phyloP scores from a whole-genome alignment of 2,113 vertebrate genomes.

The Danionella cerebrum region DNA sequence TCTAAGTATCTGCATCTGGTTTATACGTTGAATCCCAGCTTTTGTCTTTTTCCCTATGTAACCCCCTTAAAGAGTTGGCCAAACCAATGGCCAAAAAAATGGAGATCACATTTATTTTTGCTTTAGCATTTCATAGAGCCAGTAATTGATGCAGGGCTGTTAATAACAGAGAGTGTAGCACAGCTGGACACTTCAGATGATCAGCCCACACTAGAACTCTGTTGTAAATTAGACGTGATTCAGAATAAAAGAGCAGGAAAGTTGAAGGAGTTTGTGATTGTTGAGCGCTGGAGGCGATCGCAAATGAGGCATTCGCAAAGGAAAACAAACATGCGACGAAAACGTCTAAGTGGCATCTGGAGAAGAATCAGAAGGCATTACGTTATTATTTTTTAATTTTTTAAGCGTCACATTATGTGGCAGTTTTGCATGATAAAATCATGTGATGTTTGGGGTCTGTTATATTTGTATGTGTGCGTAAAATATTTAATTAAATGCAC shows the following conservation, averaged over 20 bases:
- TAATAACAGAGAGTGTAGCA: conserved; percentile 32
- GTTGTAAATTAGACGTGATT: conserved; percentile 30
- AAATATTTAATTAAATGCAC: no score
- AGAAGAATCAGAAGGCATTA: not conserved
- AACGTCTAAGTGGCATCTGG: not conserved
- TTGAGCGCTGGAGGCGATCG: not conserved
- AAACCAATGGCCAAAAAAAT: not conserved
- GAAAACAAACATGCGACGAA: not conserved
- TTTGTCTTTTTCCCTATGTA: no score
- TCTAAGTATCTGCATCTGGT: not conserved
- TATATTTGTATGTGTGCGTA: no score
- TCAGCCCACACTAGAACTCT: conserved; percentile 34
- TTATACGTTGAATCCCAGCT: no score
- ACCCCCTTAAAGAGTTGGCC: no score
- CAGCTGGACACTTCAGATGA: conserved; percentile 50
- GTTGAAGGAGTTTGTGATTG: not conserved
- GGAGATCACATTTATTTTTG: not conserved
- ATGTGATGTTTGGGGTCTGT: no score
- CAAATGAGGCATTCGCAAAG: not conserved
- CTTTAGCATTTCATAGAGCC: conserved; percentile 29
- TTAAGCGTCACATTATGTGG: not conserved
- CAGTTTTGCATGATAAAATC: not conserved
- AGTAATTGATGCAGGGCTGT: conserved; percentile 45
- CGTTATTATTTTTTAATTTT: not conserved
- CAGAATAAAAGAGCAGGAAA: conserved; percentile 13